phyloP scores from a whole-genome alignment of 92 coral and sea anemone species.

The Zoanthus sociatus region DNA sequence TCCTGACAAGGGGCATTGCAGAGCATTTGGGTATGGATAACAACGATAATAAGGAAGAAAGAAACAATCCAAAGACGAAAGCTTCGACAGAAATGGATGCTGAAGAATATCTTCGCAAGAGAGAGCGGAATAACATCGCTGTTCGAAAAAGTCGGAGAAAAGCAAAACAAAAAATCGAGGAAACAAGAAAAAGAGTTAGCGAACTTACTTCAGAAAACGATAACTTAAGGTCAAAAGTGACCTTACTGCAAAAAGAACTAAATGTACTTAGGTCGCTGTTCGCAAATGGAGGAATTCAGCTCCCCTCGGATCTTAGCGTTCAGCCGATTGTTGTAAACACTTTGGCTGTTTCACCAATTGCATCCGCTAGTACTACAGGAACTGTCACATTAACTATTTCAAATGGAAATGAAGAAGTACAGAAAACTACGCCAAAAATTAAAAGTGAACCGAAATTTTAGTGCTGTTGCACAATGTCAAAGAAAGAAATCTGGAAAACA shows the following conservation, averaged over 20 bases:
- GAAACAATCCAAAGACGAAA: background rate
- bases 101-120: constrained; percentile 80
- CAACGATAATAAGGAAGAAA: background rate
- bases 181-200: constrained; percentile 83
- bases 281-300: constrained; percentile 89
- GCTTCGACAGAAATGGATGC: background rate
- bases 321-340: constrained; percentile 46
- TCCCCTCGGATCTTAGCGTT: constrained; percentile 79
- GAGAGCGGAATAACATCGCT: constrained; percentile 95
- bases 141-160: constrained; percentile 98
- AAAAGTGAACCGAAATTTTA: constrained; percentile 31
- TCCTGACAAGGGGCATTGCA: background rate
- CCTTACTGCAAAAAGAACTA: constrained; percentile 93
- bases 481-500: background rate
- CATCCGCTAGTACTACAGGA: constrained; percentile 36
- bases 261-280: constrained; percentile 95
- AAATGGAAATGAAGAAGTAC: constrained; percentile 30
- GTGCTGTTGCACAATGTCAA: background rate
- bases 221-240: constrained; percentile 88
- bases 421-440: constrained; percentile 13
- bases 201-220: constrained; percentile 89
- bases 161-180: constrained; percentile 94
- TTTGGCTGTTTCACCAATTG: constrained; percentile 28
- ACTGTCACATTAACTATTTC: constrained; percentile 33
- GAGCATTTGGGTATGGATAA: background rate